Percentiles rank a stretch among this genome's conserved stretches.
Evolutionary conservation across 2,797 vertebrate genomes (phyloP).

Genomic region (Geotrypetes seraphini): DNA sequence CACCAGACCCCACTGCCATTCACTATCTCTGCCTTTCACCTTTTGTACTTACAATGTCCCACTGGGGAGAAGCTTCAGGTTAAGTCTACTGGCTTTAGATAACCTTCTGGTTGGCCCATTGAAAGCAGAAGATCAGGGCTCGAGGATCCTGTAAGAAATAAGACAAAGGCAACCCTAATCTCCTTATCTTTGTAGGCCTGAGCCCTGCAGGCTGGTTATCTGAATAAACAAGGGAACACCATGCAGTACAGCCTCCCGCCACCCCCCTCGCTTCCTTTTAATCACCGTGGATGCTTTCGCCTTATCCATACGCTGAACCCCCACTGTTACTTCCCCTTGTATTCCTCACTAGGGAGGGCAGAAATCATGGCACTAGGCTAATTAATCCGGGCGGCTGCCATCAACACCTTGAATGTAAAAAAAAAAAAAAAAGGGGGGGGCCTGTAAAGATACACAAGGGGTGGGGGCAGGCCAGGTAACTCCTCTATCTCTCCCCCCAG

Average conservation of each 20-base stretch:
- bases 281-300: too few species aligned
- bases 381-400: slow-evolving; percentile 8
- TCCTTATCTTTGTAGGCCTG: slow-evolving; percentile 55
- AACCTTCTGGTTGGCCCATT: slow-evolving; percentile 52
- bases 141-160: slow-evolving; percentile 50
- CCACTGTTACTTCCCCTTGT: background rate
- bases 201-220: slow-evolving; percentile 48
- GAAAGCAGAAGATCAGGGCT: slow-evolving; percentile 44
- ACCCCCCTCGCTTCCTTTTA: too few species aligned
- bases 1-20: too few species aligned
- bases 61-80: slow-evolving; percentile 33
- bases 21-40: slow-evolving; percentile 16
- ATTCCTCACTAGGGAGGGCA: slow-evolving; percentile 6
- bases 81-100: slow-evolving; percentile 51
- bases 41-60: slow-evolving; percentile 37
- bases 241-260: slow-evolving; percentile 15
- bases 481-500: slow-evolving; percentile 8
- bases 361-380: background rate
- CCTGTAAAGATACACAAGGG: too few species aligned
- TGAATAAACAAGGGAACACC: slow-evolving; percentile 36
- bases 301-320: too few species aligned
- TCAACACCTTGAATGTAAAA: slow-evolving; percentile 19
- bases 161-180: slow-evolving; percentile 55
- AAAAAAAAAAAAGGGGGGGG: too few species aligned
- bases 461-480: slow-evolving; percentile 13